Conservation (phyloP, 2,113 vertebrate species). For the Heptranchias perlo region DNA sequence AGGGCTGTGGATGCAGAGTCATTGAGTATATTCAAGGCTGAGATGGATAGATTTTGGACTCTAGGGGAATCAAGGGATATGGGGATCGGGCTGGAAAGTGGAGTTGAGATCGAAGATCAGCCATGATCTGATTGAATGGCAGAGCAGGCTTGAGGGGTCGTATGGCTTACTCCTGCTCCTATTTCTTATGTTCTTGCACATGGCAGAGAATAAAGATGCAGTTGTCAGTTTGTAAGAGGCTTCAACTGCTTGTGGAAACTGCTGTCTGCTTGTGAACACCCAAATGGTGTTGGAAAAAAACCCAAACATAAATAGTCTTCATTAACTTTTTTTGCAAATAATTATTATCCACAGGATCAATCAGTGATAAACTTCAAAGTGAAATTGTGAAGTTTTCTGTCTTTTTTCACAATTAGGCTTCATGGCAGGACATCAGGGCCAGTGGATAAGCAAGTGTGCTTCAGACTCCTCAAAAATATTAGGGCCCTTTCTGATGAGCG, state of each 20-base stretch:
- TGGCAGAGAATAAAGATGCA: not conserved
- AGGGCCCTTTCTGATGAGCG: not conserved
- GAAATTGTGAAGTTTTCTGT: not conserved
- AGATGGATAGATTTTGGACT: too few species aligned
- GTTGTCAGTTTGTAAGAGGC: not conserved
- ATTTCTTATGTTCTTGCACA: too few species aligned
- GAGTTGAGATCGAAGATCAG: too few species aligned
- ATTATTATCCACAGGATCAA: not conserved
- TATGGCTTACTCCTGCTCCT: too few species aligned
- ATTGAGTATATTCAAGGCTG: too few species aligned
- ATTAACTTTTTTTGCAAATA: not conserved
- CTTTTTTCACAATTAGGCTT: not conserved
- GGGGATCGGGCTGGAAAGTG: too few species aligned
- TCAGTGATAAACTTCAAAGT: not conserved
- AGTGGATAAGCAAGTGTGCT: not conserved
- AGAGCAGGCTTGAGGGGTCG: too few species aligned
- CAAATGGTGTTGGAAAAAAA: not conserved
- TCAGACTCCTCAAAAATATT: not conserved
- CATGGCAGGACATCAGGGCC: not conserved
- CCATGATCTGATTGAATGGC: too few species aligned
- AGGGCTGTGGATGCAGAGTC: too few species aligned
- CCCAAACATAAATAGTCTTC: not conserved
- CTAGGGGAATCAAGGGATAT: too few species aligned
- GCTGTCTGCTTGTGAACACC: not conserved
- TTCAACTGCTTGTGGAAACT: not conserved